Conservation (phyloP, 1,140 invertebrate species). For the Magallana gigas region DNA sequence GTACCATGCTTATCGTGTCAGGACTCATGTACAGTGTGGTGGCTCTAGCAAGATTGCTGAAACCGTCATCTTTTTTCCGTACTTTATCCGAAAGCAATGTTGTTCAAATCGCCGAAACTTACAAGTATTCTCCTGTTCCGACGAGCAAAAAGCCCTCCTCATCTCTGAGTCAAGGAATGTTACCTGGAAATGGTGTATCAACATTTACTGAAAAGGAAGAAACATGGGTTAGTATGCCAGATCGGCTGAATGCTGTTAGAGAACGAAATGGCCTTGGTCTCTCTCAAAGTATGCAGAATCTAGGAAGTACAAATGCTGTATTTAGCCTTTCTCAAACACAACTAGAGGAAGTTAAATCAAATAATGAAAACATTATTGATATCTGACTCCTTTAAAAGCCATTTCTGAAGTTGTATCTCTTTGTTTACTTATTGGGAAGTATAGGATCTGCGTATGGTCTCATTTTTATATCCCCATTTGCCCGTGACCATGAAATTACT, state of each 20-base stretch:
- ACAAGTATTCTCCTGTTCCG: not conserved
- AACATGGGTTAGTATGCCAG: not conserved
- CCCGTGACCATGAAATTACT: conserved; percentile 33
- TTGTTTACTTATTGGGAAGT: conserved; percentile 48
- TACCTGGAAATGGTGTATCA: not conserved
- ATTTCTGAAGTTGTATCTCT: conserved; percentile 36
- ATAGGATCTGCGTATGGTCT: conserved; percentile 44
- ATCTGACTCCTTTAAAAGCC: conserved; percentile 36
- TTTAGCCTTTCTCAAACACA: conserved; percentile 19
- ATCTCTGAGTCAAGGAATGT: not conserved
- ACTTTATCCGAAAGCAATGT: not conserved
- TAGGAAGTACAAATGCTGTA: conserved; percentile 36
- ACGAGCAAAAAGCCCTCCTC: not conserved
- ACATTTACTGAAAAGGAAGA: not conserved
- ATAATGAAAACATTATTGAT: conserved; percentile 15
- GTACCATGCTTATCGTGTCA: conserved; percentile 88
- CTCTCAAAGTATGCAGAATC: not conserved
- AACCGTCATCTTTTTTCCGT: conserved; percentile 35
- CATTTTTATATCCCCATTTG: conserved; percentile 51
- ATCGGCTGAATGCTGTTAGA: not conserved
- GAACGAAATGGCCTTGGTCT: not conserved
- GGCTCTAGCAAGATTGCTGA: conserved; percentile 84
- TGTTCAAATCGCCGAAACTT: not conserved
- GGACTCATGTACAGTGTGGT: conserved; percentile 87
- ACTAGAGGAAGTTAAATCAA: not conserved